These are phyloP conservation scores for Heliconius aoede DNA, from an alignment of 2,888 invertebrate genomes.

Conservation along the genomic window DNA sequence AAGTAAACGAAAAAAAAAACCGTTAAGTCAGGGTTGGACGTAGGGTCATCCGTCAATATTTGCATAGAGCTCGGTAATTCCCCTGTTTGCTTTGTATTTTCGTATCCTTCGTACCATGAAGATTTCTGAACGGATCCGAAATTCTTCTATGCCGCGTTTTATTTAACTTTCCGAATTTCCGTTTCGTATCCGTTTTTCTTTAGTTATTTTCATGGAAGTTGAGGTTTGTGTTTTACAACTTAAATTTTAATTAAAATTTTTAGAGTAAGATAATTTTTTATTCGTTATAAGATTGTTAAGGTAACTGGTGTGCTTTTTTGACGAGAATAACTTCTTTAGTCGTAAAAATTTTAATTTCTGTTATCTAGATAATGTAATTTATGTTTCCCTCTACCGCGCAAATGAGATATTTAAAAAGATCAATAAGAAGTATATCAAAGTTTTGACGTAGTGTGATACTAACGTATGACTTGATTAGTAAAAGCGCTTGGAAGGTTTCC, in stretches of 20 bases:
- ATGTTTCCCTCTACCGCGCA: too few species aligned
- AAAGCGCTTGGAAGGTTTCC: too few species aligned
- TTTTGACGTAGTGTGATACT: too few species aligned
- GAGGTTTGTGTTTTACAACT: conserved; percentile 22
- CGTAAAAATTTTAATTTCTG: too few species aligned
- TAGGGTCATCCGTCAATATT: conserved; percentile 63
- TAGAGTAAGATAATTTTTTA: conserved; percentile 29
- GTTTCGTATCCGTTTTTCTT: conserved; percentile 21
- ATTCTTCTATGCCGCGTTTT: conserved; percentile 16
- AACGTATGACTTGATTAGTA: too few species aligned
- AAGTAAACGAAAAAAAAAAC: conserved; percentile 55
- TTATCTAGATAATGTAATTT: too few species aligned
- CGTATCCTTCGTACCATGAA: conserved; percentile 46
- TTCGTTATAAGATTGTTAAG: not conserved
- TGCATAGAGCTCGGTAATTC: conserved; percentile 62
- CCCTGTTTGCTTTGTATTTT: conserved; percentile 60
- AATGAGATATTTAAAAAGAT: too few species aligned
- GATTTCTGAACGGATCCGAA: conserved; percentile 42
- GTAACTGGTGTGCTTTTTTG: too few species aligned
- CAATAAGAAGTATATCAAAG: too few species aligned
- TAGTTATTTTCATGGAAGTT: conserved; percentile 16
- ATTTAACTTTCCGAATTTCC: conserved; percentile 34
- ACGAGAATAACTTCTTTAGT: too few species aligned
- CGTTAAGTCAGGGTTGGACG: conserved; percentile 53
- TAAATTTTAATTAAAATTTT: conserved; percentile 10